Conservation (phyloP, 2,888 invertebrate genomes). For the Mesorhabditis spiculigera region DNA sequence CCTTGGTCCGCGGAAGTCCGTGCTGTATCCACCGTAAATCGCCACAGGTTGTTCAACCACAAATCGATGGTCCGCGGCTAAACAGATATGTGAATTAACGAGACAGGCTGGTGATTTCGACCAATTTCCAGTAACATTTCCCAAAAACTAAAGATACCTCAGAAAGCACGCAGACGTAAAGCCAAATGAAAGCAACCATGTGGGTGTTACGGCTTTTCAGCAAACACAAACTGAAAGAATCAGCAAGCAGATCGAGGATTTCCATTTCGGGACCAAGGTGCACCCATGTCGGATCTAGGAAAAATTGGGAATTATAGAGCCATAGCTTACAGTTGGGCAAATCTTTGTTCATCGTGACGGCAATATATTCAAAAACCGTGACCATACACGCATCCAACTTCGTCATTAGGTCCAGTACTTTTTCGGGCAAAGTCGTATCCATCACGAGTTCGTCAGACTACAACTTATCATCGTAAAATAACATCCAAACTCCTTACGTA, state of each 20-base stretch:
- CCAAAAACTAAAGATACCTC: neutral
- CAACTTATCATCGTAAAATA: too few relatives aligned
- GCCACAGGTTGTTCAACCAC: too few relatives aligned
- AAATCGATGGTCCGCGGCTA: too few relatives aligned
- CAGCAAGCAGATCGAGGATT: neutral
- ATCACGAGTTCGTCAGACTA: too few relatives aligned
- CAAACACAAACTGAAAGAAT: neutral
- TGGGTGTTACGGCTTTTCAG: neutral
- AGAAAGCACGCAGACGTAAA: neutral
- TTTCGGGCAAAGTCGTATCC: too few relatives aligned
- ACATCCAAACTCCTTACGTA: too few relatives aligned
- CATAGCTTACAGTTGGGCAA: too few relatives aligned
- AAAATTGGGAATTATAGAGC: too few relatives aligned
- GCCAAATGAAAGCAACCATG: neutral
- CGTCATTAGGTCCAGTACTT: neutral
- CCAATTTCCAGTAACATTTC: too few relatives aligned
- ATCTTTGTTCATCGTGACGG: neutral
- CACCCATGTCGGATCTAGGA: neutral
- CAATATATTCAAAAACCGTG: neutral
- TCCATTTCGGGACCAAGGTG: neutral
- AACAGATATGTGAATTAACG: too few relatives aligned
- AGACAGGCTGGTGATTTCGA: too few relatives aligned
- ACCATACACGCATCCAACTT: neutral
- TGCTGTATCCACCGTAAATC: too few relatives aligned
- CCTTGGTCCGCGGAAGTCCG: neutral